A percentile compares a stretch with the other conserved stretches of the same genome.
These are phyloP conservation scores for Cyprinus carpio DNA, from an alignment of 2,113 vertebrate species.

Conservation along the genomic window DNA sequence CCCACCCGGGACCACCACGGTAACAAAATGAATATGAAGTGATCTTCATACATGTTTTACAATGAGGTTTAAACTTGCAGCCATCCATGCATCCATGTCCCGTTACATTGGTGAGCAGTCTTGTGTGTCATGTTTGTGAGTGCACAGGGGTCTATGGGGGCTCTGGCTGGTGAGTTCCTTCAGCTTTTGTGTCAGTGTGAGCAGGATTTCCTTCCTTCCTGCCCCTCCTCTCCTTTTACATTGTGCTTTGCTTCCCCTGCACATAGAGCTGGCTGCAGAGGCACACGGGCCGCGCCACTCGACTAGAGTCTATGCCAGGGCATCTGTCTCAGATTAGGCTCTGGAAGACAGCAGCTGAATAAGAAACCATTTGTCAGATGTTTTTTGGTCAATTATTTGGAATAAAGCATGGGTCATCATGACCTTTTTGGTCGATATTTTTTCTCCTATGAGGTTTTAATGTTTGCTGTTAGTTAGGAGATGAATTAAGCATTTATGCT, in stretches of 20 bases:
- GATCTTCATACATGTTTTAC: not conserved
- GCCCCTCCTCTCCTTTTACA: conserved; percentile 77
- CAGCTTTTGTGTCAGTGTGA: conserved; percentile 70
- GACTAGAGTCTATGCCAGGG: conserved; percentile 9
- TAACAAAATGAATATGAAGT: not conserved
- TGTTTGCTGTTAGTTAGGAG: conserved; percentile 8
- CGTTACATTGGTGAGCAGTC: not conserved
- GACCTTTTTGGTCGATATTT: not conserved
- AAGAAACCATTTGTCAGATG: conserved; percentile 15
- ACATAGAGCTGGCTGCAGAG: conserved; percentile 42
- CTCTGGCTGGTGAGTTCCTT: conserved; percentile 60
- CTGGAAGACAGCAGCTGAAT: conserved; percentile 45
- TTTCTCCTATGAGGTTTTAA: conserved; percentile 31
- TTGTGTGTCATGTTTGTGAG: conserved; percentile 45
- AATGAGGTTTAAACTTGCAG: not conserved
- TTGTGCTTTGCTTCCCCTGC: conserved; percentile 78
- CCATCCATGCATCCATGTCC: not conserved
- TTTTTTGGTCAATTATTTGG: not conserved
- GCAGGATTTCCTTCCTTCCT: conserved; percentile 82
- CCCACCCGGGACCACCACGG: no score
- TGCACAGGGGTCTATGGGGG: conserved; percentile 37
- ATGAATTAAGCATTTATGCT: conserved; percentile 65
- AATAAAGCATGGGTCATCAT: not conserved
- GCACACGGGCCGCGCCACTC: conserved; percentile 23
- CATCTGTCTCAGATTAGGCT: conserved; percentile 35